Evolutionary conservation across 2,113 vertebrate species (phyloP).

Genomic region (Esox niger): DNA sequence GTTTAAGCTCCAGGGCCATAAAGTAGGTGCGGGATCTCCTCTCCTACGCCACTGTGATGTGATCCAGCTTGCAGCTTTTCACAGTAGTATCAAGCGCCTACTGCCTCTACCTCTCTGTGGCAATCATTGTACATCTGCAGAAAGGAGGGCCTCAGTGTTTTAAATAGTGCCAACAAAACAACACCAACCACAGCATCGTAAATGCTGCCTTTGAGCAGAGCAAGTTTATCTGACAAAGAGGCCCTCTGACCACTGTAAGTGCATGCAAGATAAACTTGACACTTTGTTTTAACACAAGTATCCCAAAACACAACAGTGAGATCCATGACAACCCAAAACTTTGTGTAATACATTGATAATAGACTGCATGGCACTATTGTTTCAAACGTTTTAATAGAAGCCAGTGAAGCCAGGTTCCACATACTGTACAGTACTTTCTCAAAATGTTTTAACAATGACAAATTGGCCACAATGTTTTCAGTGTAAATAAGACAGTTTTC

Average conservation of each 20-base stretch:
- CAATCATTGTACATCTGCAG: conserved; percentile 9
- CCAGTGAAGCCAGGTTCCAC: conserved; percentile 13
- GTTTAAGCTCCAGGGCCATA: conserved; percentile 11
- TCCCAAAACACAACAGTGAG: conserved; percentile 42
- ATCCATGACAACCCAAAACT: conserved; percentile 39
- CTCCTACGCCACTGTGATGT: conserved; percentile 47
- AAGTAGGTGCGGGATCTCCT: neutral
- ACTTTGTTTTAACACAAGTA: conserved; percentile 34
- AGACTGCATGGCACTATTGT: conserved; percentile 20
- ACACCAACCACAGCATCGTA: conserved; percentile 30
- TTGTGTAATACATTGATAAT: conserved; percentile 23
- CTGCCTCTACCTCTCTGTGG: neutral
- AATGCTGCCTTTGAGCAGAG: conserved; percentile 46
- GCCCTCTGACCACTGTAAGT: conserved; percentile 27
- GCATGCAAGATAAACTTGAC: conserved; percentile 43
- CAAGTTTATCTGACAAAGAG: conserved; percentile 41
- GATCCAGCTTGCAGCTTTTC: conserved; percentile 35
- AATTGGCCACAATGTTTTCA: neutral
- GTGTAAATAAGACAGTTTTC: neutral
- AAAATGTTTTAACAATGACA: neutral
- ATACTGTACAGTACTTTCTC: conserved; percentile 3
- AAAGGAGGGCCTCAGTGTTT: conserved; percentile 53
- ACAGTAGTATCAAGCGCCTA: conserved; percentile 13
- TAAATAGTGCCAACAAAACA: conserved; percentile 40
- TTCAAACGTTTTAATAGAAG: conserved; percentile 15